Conservation (phyloP, 2,113 vertebrate genomes). For the human region GRCh38 chr11:13924001-13924500, state of each 20-base stretch:
- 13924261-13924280: neutral
- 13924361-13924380: neutral
- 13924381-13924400: neutral
- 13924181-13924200: neutral
- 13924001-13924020: neutral
- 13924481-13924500: neutral
- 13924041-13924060: neutral
- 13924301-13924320: neutral
- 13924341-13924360: neutral
- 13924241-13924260: neutral
- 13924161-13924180: too few relatives aligned
- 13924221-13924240: neutral
- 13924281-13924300: neutral
- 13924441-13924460: neutral
- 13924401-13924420: neutral
- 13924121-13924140: neutral
- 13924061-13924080: neutral
- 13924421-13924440: neutral
- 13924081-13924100: neutral
- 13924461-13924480: neutral
- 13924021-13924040: neutral
- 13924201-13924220: neutral
- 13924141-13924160: rapidly evolving
- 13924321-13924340: neutral
- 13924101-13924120: neutral